Percentiles rank a stretch among this genome's conserved stretches.
These are phyloP conservation scores for Elymnias hypermnestra DNA, from an alignment of 1,140 invertebrate genomes.

Conservation along the genomic window DNA sequence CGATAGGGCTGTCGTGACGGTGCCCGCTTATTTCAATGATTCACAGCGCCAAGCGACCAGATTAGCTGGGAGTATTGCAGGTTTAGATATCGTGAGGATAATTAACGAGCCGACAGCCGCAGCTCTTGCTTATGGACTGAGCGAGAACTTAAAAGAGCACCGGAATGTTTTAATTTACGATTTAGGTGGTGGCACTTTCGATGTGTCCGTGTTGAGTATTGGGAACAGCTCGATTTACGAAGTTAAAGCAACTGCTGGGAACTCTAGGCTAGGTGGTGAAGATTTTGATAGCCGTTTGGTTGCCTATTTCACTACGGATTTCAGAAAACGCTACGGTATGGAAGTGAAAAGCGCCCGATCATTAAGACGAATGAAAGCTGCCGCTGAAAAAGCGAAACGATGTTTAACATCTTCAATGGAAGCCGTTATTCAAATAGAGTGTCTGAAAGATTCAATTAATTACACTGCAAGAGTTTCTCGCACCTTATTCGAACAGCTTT, in stretches of 20 bases:
- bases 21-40: slow-evolving; percentile 86
- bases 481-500: slow-evolving; percentile 69
- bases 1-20: slow-evolving; percentile 78
- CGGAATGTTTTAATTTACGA: slow-evolving; percentile 79
- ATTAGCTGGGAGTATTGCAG: slow-evolving; percentile 80
- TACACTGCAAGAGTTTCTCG: too few species aligned
- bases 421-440: slow-evolving; percentile 84
- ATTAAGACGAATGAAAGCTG: slow-evolving; percentile 83
- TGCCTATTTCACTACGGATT: slow-evolving; percentile 77
- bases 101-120: slow-evolving; percentile 87
- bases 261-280: slow-evolving; percentile 81
- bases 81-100: slow-evolving; percentile 82
- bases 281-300: slow-evolving; percentile 88
- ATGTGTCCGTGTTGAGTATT: slow-evolving; percentile 88
- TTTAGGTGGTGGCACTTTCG: slow-evolving; percentile 82
- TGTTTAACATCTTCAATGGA: slow-evolving; percentile 86
- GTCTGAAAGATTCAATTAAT: slow-evolving; percentile 26
- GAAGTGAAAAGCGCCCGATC: slow-evolving; percentile 67
- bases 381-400: slow-evolving; percentile 89
- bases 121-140: slow-evolving; percentile 83
- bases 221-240: slow-evolving; percentile 82
- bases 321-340: slow-evolving; percentile 69
- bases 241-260: slow-evolving; percentile 82
- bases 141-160: slow-evolving; percentile 81
- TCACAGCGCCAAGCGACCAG: slow-evolving; percentile 82